Conservation (phyloP, 2,888 invertebrate genomes). For the Melinaea menophilus region DNA sequence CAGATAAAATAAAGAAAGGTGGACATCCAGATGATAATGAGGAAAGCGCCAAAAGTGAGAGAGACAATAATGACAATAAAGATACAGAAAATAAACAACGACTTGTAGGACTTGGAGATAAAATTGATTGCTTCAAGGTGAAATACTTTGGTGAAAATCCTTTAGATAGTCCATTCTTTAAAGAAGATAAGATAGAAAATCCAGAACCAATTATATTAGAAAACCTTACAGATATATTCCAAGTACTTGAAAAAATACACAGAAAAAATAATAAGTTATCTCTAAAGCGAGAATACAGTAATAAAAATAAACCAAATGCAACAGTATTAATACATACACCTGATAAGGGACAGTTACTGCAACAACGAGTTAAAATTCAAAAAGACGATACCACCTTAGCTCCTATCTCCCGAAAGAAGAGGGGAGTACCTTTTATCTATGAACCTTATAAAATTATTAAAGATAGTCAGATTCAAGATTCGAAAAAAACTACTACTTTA, state of each 20-base stretch:
- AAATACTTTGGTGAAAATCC: constrained; percentile 88
- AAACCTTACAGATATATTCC: constrained; percentile 22
- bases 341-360: background rate
- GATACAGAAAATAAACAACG: constrained; percentile 64
- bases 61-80: constrained; percentile 44
- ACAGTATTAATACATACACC: background rate
- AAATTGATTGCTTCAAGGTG: constrained; percentile 84
- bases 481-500: constrained; percentile 62
- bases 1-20: constrained; percentile 64
- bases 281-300: constrained; percentile 4
- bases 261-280: constrained; percentile 13
- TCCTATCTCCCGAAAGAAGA: constrained; percentile 44
- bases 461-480: constrained; percentile 59
- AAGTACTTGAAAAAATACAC: constrained; percentile 15
- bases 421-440: constrained; percentile 62
- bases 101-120: constrained; percentile 81
- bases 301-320: constrained; percentile 7
- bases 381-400: constrained; percentile 43
- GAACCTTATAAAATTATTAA: constrained; percentile 72
- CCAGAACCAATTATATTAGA: constrained; percentile 58
- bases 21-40: constrained; percentile 46
- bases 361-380: constrained; percentile 26
- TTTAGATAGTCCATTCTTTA: constrained; percentile 85
- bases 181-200: constrained; percentile 71
- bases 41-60: constrained; percentile 39